phyloP scores from a whole-genome alignment of 2,888 invertebrate species.

The Ametastegia equiseti region DNA sequence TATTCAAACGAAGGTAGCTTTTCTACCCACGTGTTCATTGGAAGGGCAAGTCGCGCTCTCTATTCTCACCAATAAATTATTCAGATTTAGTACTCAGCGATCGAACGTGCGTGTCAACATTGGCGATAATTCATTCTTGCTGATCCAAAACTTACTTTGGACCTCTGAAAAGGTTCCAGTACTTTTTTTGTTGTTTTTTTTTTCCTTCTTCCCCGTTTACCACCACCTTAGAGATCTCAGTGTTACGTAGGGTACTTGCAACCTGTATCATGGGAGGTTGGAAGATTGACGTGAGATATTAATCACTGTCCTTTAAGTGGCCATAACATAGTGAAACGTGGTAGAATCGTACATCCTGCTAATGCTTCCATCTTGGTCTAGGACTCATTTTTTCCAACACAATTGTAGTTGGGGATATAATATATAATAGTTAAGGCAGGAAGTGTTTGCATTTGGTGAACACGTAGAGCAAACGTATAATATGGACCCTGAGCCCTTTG shows the following conservation, averaged over 20 bases:
- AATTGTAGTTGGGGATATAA: no score
- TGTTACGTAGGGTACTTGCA: neutral
- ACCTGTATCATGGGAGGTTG: neutral
- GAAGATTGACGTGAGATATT: neutral
- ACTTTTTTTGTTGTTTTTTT: neutral
- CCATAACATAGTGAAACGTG: neutral
- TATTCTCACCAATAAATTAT: slow-evolving; percentile 20
- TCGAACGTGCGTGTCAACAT: slow-evolving; percentile 33
- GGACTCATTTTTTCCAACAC: neutral
- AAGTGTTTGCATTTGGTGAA: slow-evolving; percentile 23
- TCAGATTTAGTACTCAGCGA: slow-evolving; percentile 18
- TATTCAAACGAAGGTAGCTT: neutral
- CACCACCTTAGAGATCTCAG: neutral
- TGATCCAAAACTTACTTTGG: neutral
- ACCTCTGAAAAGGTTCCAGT: neutral
- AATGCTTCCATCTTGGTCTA: neutral
- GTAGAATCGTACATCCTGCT: neutral
- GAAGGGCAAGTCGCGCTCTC: neutral
- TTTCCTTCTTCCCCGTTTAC: no score
- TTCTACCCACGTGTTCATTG: neutral
- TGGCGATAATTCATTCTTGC: slow-evolving; percentile 6
- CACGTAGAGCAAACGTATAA: neutral
- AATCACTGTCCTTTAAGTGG: slow-evolving; percentile 16
- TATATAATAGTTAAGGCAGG: neutral
- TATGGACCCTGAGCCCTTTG: neutral